Base-by-base conservation (phyloP, 2,888 invertebrate species). In the Andrena hattorfiana region DNA sequence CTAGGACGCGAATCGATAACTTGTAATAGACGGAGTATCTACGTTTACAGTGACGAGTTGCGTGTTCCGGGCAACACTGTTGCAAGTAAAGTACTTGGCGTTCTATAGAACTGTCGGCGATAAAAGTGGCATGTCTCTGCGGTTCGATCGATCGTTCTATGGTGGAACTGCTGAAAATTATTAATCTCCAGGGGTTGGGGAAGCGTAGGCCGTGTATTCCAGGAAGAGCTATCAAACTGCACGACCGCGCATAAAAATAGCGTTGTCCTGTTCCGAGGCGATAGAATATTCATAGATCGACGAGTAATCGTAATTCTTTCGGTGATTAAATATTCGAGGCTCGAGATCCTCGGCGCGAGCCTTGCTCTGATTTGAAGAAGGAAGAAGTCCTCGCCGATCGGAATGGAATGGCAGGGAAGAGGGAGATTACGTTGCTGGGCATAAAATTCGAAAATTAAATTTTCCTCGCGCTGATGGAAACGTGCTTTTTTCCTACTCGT, bases 381-480 rank as follows among this genome's bases (percentile, higher is more conserved):
- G 7, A 59, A 59, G 59, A 42, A 42, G 49, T 32, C 10, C 56
- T 23, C 26, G 56, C 8, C 23, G 32, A 56, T 16, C 13, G 54
- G 32, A 8, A 10, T 4, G 7, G 23, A 20, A 60, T 2, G 28
- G 4, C n/a, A n/a, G 20, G 30, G n/a, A 23, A 1, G 1, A 16
- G 42, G 64, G 49, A 26, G 49, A 72, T 42, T 62, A 42, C n/a
- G 62, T 51, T 75, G 13, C 48, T 0, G n/a, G 32, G 59, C 6
- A 75, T 78, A 76, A 68, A 78, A 68, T 69, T 63, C 28, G 48
- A 26, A 62, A 76, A 78, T 69, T 54, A 77, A 63, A 78, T 76
- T 76, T 42, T 35, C 68, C 23, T 26, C 26, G 32, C 13, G 20
- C 32, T 8, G 68, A 48, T 54, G 42, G 48, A 68, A 68, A 26